A percentile compares a stretch with the other conserved stretches of the same genome.
Evolutionary conservation across 2,113 vertebrate genomes (phyloP).

Genomic region (Tragelaphus buxtoni): DNA sequence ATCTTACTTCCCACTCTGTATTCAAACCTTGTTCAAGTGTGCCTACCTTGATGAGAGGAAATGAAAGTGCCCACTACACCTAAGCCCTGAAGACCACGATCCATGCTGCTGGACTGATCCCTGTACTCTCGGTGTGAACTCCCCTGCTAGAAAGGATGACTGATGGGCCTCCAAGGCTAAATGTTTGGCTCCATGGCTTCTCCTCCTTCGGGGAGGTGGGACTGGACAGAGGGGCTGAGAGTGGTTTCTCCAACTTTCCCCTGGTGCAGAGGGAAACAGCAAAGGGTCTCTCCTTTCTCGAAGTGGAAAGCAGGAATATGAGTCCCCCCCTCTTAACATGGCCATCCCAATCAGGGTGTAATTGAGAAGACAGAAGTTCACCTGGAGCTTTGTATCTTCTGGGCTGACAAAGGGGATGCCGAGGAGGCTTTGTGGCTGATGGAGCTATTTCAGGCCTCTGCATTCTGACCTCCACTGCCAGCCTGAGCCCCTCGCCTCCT

Average conservation of each 20-base stretch:
- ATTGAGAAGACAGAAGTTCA: not conserved
- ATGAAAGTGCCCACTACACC: not conserved
- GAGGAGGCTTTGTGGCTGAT: not conserved
- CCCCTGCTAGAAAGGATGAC: not conserved
- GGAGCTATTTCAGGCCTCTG: not conserved
- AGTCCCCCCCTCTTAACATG: not conserved
- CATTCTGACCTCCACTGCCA: not conserved
- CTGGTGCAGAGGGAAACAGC: not conserved
- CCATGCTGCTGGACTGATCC: too few relatives aligned
- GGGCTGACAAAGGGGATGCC: not conserved
- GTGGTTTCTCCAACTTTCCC: not conserved
- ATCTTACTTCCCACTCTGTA: not conserved
- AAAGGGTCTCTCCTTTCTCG: not conserved
- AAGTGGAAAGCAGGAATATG: not conserved
- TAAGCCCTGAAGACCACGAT: not conserved
- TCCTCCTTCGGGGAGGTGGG: not conserved
- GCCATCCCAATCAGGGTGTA: not conserved
- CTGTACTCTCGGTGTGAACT: too few relatives aligned
- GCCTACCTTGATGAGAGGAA: not conserved
- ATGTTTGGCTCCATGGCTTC: not conserved
- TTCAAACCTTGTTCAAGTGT: not conserved
- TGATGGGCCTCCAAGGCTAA: not conserved
- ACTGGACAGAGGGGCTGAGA: not conserved
- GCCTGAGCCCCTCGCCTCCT: not conserved
- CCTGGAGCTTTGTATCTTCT: not conserved